Conservation (phyloP, 2,113 vertebrate genomes). For the Takifugu flavidus region DNA sequence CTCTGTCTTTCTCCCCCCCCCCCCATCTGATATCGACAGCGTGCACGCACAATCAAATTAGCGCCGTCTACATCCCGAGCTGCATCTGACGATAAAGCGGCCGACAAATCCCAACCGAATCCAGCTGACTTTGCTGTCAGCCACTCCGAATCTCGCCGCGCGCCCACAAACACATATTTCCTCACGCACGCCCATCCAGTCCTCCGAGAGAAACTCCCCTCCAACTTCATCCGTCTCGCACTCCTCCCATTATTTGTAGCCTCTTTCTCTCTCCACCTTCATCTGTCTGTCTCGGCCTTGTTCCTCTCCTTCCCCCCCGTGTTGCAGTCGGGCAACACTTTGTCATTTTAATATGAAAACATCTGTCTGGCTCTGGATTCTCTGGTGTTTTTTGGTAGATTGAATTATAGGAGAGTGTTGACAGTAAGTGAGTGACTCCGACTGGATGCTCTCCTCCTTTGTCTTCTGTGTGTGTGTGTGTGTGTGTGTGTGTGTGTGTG, state of each 20-base stretch:
- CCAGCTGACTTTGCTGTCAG: slow-evolving; percentile 33
- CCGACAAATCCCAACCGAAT: slow-evolving; percentile 54
- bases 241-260: slow-evolving; percentile 11
- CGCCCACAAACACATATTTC: slow-evolving; percentile 6
- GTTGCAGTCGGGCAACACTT: slow-evolving; percentile 29
- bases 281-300: no score
- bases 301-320: slow-evolving; percentile 6
- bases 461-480: neutral
- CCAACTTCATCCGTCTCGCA: slow-evolving; percentile 27
- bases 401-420: slow-evolving; percentile 31
- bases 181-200: neutral
- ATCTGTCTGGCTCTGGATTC: slow-evolving; percentile 43
- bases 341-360: slow-evolving; percentile 57
- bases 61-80: slow-evolving; percentile 9
- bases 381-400: slow-evolving; percentile 49
- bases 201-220: slow-evolving; percentile 21
- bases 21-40: neutral
- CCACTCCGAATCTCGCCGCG: slow-evolving; percentile 3
- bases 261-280: neutral
- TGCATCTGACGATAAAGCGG: slow-evolving; percentile 3
- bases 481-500: neutral
- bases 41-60: slow-evolving; percentile 21
- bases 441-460: neutral
- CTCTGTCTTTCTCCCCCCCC: neutral
- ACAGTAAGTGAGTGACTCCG: slow-evolving; percentile 26